Evolutionary conservation across 92 coral and sea anemone genomes (phyloP).

Genomic region (Pocillopora meandrina): DNA sequence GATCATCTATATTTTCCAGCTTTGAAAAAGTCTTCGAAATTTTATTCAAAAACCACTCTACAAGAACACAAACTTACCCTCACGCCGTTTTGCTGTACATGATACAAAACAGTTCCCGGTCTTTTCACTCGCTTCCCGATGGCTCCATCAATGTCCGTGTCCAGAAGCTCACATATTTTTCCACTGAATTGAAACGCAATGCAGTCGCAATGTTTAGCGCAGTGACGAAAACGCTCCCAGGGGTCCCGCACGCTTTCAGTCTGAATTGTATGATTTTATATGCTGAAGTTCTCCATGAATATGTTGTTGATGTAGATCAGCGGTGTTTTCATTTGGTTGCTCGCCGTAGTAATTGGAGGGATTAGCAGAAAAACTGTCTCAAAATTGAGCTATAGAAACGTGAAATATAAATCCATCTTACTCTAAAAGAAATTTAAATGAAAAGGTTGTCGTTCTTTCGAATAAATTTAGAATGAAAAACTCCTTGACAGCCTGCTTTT

Average conservation of each 20-base stretch:
- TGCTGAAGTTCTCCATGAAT: constrained; percentile 8
- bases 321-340: too few relatives aligned
- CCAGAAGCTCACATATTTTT: constrained; percentile 48
- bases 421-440: too few relatives aligned
- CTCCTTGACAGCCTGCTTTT: too few relatives aligned
- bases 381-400: too few relatives aligned
- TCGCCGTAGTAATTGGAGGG: too few relatives aligned
- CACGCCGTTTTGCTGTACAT: background rate
- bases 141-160: constrained; percentile 13
- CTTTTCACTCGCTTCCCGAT: constrained; percentile 3
- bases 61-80: background rate
- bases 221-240: constrained; percentile 44
- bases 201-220: constrained; percentile 57
- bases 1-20: too few relatives aligned
- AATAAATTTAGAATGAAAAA: too few relatives aligned
- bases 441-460: too few relatives aligned
- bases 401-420: too few relatives aligned
- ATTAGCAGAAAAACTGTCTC: too few relatives aligned
- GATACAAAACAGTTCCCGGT: constrained; percentile 4
- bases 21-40: too few relatives aligned
- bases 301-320: constrained; percentile 21
- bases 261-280: background rate
- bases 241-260: too few relatives aligned
- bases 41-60: background rate
- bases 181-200: constrained; percentile 56